Evolutionary conservation across 2,888 invertebrate species (phyloP).

Genomic region (Euclidia mi): DNA sequence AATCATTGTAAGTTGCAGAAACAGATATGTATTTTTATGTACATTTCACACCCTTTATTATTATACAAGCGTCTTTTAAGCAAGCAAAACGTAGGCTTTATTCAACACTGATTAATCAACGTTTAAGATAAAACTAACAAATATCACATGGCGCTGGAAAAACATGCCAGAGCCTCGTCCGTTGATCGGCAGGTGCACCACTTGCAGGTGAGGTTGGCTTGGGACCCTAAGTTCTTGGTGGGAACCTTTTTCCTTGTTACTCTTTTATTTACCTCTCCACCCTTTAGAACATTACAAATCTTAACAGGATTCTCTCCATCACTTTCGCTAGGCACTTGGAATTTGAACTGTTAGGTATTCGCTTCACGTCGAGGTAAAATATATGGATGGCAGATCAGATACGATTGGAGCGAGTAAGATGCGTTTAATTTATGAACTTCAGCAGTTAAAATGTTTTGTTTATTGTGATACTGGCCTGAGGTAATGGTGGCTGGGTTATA

Average conservation of each 20-base stretch:
- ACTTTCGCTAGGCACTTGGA: conserved; percentile 20
- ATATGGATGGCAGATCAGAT: conserved; percentile 49
- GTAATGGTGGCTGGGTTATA: neutral
- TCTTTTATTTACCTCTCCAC: conserved; percentile 5
- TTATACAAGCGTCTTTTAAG: too few species aligned
- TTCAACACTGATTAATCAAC: too few species aligned
- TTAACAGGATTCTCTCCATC: conserved; percentile 13
- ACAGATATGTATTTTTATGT: too few species aligned
- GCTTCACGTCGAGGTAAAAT: conserved; percentile 46
- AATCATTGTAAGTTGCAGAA: too few species aligned
- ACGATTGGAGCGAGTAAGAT: conserved; percentile 46
- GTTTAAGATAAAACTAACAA: too few species aligned
- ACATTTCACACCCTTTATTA: too few species aligned
- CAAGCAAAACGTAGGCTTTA: too few species aligned
- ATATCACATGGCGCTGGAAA: too few species aligned
- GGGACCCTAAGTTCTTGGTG: too few species aligned
- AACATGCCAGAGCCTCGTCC: too few species aligned
- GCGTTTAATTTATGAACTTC: conserved; percentile 47
- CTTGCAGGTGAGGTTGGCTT: too few species aligned
- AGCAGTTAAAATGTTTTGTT: conserved; percentile 37
- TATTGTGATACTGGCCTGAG: conserved; percentile 14
- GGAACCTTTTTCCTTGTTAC: neutral
- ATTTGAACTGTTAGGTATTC: conserved; percentile 42
- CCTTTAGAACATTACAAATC: conserved; percentile 9
- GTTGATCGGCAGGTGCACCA: too few species aligned